Base-by-base conservation (phyloP, 1,140 invertebrate genomes). In the Ridgeia piscesae region DNA sequence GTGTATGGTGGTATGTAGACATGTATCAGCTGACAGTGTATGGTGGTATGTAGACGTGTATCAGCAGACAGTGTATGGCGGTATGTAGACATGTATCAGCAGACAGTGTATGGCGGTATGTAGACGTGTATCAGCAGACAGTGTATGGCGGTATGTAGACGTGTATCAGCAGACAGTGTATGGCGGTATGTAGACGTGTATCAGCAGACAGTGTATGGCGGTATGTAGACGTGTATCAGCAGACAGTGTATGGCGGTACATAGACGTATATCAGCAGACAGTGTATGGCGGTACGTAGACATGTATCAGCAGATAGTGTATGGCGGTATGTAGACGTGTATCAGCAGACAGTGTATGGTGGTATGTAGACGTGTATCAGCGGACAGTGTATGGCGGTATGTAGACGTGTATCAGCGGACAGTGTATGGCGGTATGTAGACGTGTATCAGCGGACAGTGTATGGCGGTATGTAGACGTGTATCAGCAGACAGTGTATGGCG, bases 81-180 rank as follows among this genome's bases (percentile, higher is more conserved):
- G 8, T 50, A 50, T 50, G 48, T 11, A 50, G 48, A 50, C 8
- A 50, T 50, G 48, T 50, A 11, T 50, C 8, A 11, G 48, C 21
- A 50, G 48, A 21, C 21, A 50, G 48, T 50, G 48, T 50, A 50
- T 21, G 21, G 48, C 48, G 8, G 48, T 50, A 50, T 50, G 95
- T 98, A 99, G 96, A 98, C 98, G 0, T 99, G 99, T 95, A 97
- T 98, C 93, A 98, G 98, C 97, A 96, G 98, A 48, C 98, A 99
- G 94, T 99, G 98, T 95, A 95, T 99, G 89, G 96, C 96, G n/a
- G n/a, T n/a, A n/a, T n/a, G 95, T 98, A 99, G 96, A 98, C 98
- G 0, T 99, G 99, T 95, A 97, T 98, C 93, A 98, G 98, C 97
- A 96, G 98, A 48, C 98, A 99, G 94, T 99, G 98, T 95, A 95